Percentiles rank a stretch among this genome's conserved stretches.
Conservation (phyloP, 2,797 vertebrate species). For the Ammospiza maritima region DNA sequence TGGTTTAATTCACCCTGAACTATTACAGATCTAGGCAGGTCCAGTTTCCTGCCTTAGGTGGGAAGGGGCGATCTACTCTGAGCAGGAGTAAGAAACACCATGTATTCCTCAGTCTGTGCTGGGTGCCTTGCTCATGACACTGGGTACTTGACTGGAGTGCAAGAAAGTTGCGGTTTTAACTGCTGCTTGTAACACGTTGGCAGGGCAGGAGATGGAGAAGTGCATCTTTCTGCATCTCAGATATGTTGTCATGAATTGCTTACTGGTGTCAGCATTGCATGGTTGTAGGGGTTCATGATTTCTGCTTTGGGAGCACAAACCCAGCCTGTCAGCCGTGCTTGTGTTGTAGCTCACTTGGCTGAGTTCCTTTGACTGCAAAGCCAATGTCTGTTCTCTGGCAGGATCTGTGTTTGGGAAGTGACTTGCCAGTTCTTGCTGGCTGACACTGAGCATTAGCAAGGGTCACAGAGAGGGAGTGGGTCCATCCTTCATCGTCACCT, state of each 20-base stretch:
- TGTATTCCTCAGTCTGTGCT: rapidly evolving
- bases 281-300: not conserved
- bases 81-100: not conserved
- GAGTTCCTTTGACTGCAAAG: not conserved
- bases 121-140: not conserved
- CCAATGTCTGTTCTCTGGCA: not conserved
- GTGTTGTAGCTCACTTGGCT: not conserved
- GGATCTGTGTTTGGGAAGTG: not conserved
- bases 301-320: not conserved
- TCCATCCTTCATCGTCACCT: not conserved
- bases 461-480: not conserved
- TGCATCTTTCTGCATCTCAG: not conserved
- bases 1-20: not conserved
- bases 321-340: not conserved
- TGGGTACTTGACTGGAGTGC: not conserved
- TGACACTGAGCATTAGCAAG: not conserved
- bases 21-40: not conserved
- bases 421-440: not conserved
- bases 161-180: not conserved
- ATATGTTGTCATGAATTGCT: not conserved
- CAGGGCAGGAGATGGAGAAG: not conserved
- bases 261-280: not conserved
- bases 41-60: not conserved
- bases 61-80: not conserved
- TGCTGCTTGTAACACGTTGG: not conserved